Evolutionary conservation across 2,888 invertebrate genomes (phyloP).

Genomic region (Suillia variegata): DNA sequence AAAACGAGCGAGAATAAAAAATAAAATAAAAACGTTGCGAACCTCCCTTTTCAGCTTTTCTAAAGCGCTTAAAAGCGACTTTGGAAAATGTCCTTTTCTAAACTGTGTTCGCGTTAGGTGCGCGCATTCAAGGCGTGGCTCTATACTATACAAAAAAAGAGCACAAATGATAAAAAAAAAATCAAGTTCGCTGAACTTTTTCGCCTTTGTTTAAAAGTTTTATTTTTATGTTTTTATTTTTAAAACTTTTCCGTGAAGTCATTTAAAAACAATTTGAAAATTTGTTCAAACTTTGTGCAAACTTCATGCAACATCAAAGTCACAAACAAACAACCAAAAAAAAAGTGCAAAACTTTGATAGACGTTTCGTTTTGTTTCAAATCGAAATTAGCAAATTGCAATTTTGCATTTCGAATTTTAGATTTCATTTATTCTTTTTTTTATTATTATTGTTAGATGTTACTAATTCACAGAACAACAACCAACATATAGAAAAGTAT

Average conservation of each 20-base stretch:
- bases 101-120: neutral
- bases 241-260: conserved; percentile 11
- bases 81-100: neutral
- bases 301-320: neutral
- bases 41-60: neutral
- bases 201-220: neutral
- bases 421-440: no score
- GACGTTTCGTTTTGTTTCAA: no score
- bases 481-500: no score
- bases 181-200: conserved; percentile 1
- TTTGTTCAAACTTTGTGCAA: conserved; percentile 4
- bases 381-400: no score
- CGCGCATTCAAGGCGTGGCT: neutral
- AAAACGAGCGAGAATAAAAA: neutral
- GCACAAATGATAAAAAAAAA: neutral
- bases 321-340: neutral
- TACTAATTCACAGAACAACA: no score
- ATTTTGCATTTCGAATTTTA: no score
- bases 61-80: neutral
- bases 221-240: neutral
- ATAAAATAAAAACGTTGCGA: neutral
- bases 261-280: conserved; percentile 13
- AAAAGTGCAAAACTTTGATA: neutral
- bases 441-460: no score
- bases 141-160: neutral